Evolutionary conservation across 2,113 vertebrate species (phyloP).

Genomic region (Rissa tridactyla): DNA sequence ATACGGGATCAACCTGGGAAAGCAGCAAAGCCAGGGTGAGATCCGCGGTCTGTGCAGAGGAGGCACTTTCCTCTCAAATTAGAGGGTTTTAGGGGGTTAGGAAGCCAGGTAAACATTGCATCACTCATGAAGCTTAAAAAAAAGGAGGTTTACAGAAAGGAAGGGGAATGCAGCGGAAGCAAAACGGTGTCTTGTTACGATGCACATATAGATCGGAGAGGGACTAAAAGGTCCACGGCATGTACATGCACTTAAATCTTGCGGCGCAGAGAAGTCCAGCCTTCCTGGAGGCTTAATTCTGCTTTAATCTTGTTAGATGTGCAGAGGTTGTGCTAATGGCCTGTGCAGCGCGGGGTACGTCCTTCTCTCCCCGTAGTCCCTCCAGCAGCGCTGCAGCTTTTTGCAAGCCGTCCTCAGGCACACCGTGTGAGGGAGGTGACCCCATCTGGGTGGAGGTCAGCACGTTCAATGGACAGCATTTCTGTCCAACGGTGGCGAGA

Average conservation of each 20-base stretch:
- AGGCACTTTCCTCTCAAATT: not conserved
- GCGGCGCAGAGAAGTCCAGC: not conserved
- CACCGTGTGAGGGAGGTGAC: not conserved
- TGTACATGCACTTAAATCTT: accelerated
- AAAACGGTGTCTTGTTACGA: accelerated
- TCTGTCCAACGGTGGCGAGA: not conserved
- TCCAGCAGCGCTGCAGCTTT: not conserved
- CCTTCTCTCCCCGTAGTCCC: not conserved
- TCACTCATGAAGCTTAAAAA: not conserved
- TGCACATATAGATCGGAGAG: accelerated
- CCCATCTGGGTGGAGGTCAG: accelerated
- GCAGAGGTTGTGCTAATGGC: not conserved
- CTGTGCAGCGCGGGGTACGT: accelerated
- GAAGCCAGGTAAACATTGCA: not conserved
- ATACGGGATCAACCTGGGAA: not conserved
- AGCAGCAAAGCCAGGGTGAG: not conserved
- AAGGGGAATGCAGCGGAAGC: not conserved
- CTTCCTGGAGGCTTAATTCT: not conserved
- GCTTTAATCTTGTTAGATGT: not conserved
- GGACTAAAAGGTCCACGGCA: not conserved
- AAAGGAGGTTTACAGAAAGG: not conserved
- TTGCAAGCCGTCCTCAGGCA: not conserved
- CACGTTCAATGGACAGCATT: not conserved
- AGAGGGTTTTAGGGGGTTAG: accelerated
- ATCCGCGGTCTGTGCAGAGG: not conserved